Conservation (phyloP, 2,113 vertebrate genomes). For the Upupa epops region DNA sequence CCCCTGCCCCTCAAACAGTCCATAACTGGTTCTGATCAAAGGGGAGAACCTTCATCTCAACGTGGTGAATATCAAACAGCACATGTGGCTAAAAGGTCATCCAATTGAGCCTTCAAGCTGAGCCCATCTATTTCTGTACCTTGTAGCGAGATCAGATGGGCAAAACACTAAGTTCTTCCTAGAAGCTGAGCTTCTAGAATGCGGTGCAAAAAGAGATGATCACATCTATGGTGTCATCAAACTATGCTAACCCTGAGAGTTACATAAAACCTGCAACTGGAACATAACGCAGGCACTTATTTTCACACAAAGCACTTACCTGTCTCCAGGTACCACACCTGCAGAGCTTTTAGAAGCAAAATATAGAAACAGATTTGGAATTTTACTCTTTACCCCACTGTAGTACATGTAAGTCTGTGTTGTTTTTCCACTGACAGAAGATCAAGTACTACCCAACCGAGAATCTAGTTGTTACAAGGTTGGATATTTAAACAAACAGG, state of each 20-base stretch:
- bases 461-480: background rate
- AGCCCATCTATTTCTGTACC: background rate
- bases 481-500: background rate
- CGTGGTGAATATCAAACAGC: background rate
- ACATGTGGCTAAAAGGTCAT: background rate
- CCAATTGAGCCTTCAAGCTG: background rate
- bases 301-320: background rate
- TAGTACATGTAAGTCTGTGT: background rate
- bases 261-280: background rate
- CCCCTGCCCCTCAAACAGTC: background rate
- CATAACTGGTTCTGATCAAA: background rate
- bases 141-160: background rate
- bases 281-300: background rate
- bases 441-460: background rate
- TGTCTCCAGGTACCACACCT: background rate
- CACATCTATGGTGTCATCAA: background rate
- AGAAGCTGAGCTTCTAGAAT: background rate
- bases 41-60: background rate
- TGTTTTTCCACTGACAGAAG: background rate
- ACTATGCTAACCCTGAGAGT: background rate
- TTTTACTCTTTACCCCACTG: background rate
- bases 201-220: background rate
- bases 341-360: background rate
- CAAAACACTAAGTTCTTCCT: background rate
- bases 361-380: background rate